Base-by-base conservation (phyloP, 2,888 invertebrate genomes). In the Matsumyia berberina region DNA sequence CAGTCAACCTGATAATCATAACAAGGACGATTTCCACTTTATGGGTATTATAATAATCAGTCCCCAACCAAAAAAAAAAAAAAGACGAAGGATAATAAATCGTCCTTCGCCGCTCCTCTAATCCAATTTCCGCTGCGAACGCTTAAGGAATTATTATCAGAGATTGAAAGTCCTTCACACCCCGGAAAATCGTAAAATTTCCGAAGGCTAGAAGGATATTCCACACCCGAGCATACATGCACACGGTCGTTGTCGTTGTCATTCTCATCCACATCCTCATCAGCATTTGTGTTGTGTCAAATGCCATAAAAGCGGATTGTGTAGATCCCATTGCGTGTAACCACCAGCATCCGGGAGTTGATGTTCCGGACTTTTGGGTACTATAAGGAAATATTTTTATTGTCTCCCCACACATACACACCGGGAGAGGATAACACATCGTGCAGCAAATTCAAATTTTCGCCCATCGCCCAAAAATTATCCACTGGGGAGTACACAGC, bases 261-360 rank as follows among this genome's bases (percentile, higher is more conserved):
- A 69, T 83, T 49, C 67, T 67, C 69, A 67, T 62, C 19, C 42
- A 60, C 73, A 78, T 85, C 29, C 67, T 83, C 79, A 83, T 73
- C 83, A 83, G 73, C 67, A 73, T 79, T 83, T 74, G 80, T 64
- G 85, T 79, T 79, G 85, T 74, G 80, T 85, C 85, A 85, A 85
- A 80, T 80, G 85, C 85, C 85, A 85, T 85, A 80, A 85, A 85
- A 76, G 80, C 74, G 80, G 74, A 85, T 85, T 80, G 80, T 85
- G 69, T 66, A 29, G 70, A 85, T 85, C 85, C 85, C 70, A 85
- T 85, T 85, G 85, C 80, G 80, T 85, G 74, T 85, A 80, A 85
- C 85, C 85, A 49, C 80, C 69, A 80, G 74, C 74, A 70, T 80
- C 85, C 85, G 80, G 80, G 80, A 74, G 64, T 85, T 80, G 85